Conservation (phyloP, 2,888 invertebrate genomes). For the Leptinotarsa haldemani region DNA sequence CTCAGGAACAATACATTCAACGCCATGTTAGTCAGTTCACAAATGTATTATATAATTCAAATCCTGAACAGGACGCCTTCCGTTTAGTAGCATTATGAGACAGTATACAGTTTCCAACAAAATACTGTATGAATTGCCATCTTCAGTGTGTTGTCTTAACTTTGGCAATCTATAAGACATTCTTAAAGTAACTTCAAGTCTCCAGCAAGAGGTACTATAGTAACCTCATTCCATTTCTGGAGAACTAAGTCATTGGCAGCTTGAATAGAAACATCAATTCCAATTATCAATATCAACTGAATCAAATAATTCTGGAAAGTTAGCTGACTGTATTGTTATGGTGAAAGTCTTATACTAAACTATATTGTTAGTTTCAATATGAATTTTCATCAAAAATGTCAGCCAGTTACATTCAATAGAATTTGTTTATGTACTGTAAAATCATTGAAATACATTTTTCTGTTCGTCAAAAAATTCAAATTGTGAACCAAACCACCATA, state of each 20-base stretch:
- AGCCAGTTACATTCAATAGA: too few relatives aligned
- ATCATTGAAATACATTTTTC: too few relatives aligned
- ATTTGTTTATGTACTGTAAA: too few relatives aligned
- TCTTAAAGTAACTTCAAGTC: conserved; percentile 47
- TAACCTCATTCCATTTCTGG: conserved; percentile 27
- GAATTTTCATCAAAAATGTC: too few relatives aligned
- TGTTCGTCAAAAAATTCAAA: too few relatives aligned
- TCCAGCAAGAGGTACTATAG: conserved; percentile 29
- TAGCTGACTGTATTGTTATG: conserved; percentile 24
- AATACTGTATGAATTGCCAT: conserved; percentile 20
- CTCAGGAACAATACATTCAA: too few relatives aligned
- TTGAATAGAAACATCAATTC: conserved; percentile 42
- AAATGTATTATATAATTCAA: too few relatives aligned
- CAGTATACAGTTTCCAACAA: conserved; percentile 41
- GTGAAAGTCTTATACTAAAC: too few relatives aligned
- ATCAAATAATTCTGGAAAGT: conserved; percentile 44
- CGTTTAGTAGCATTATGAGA: conserved; percentile 42
- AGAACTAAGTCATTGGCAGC: conserved; percentile 22
- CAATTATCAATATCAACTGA: conserved; percentile 43
- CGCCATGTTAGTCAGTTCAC: too few relatives aligned
- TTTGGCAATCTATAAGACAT: conserved; percentile 26
- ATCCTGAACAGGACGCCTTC: conserved; percentile 33
- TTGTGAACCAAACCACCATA: too few relatives aligned
- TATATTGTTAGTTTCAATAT: too few relatives aligned
- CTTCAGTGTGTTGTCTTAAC: conserved; percentile 1